A percentile compares a stretch with the other conserved stretches of the same genome.
Conservation (phyloP, 2,797 vertebrate genomes). For the Brachyalestes nurse region DNA sequence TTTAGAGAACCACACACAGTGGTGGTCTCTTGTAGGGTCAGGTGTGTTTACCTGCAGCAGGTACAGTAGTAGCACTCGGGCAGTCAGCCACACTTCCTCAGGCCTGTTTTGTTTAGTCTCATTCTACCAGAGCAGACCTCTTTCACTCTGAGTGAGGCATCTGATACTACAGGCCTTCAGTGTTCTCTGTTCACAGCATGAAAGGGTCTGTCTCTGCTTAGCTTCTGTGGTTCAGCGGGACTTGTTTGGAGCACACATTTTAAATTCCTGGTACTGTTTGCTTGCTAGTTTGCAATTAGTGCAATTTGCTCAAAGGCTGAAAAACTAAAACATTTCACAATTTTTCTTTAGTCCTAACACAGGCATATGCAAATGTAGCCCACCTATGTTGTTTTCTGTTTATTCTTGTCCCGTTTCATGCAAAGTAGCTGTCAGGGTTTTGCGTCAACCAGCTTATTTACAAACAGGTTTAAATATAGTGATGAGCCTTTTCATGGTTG, state of each 20-base stretch:
- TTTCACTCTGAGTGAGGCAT: constrained; percentile 12
- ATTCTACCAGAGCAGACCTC: constrained; percentile 31
- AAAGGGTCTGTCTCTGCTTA: constrained; percentile 19
- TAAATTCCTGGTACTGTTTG: background rate
- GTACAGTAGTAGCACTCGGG: constrained; percentile 34
- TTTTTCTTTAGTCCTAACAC: background rate
- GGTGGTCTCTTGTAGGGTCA: constrained; percentile 23
- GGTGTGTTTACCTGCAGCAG: constrained; percentile 45
- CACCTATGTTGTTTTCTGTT: background rate
- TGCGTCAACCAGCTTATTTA: background rate
- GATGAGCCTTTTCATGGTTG: background rate
- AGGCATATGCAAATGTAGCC: background rate
- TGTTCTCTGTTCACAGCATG: constrained; percentile 29
- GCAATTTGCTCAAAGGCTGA: too few species aligned
- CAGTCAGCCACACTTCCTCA: constrained; percentile 43
- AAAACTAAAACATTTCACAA: background rate
- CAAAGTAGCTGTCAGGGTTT: background rate
- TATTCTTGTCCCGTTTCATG: background rate
- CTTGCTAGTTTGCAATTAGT: background rate
- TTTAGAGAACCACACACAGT: constrained; percentile 24
- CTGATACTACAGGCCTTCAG: constrained; percentile 16
- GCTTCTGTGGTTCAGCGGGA: background rate
- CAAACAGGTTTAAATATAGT: background rate
- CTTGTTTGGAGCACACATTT: background rate
- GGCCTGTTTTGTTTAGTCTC: constrained; percentile 56